phyloP scores from a whole-genome alignment of 2,113 vertebrate genomes.

The rabbit (Oryctolagus cuniculus) region DNA sequence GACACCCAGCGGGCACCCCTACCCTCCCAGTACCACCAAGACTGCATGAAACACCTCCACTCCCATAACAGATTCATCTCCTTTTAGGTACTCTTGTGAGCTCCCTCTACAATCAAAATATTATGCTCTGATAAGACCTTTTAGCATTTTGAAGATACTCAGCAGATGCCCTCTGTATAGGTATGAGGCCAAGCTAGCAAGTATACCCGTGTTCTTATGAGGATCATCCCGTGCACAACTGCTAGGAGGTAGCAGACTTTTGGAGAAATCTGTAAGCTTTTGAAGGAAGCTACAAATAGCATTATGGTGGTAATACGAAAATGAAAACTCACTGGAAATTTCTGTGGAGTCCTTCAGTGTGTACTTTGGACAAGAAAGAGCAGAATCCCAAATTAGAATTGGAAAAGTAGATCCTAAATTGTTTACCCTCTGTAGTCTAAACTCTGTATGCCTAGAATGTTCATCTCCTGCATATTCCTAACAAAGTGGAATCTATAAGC shows the following conservation, averaged over 20 bases:
- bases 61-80: no score
- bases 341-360: constrained; percentile 82
- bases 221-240: constrained; percentile 86
- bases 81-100: constrained; percentile 83
- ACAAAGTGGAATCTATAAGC: constrained; percentile 89
- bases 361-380: constrained; percentile 84
- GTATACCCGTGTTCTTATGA: constrained; percentile 80
- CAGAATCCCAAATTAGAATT: constrained; percentile 89
- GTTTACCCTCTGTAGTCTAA: constrained; percentile 84
- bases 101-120: constrained; percentile 92
- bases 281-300: constrained; percentile 86
- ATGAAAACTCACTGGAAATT: constrained; percentile 84
- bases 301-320: constrained; percentile 88
- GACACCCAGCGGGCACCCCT: not conserved
- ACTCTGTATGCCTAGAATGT: constrained; percentile 75
- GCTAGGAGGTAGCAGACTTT: constrained; percentile 83
- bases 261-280: constrained; percentile 87
- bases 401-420: constrained; percentile 91
- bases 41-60: no score
- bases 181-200: constrained; percentile 85
- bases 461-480: constrained; percentile 88
- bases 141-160: constrained; percentile 95
- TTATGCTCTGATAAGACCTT: constrained; percentile 94
- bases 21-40: no score
- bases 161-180: constrained; percentile 89